These are phyloP conservation scores for Zaprionus ghesquierei DNA, from an alignment of 1,140 invertebrate genomes.

Conservation along the genomic window DNA sequence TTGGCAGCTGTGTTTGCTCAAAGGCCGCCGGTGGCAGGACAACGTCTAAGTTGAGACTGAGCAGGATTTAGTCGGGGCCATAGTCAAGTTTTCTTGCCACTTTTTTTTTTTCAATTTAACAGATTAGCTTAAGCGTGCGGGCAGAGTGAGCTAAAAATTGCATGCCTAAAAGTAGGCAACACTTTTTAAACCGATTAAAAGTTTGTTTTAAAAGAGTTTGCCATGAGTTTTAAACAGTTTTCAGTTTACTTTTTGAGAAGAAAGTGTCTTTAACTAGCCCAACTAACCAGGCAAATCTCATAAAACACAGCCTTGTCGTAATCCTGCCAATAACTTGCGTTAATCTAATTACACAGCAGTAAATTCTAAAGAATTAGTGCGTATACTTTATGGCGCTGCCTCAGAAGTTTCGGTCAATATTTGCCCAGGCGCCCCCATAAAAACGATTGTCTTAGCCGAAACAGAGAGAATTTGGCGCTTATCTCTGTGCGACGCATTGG, in stretches of 20 bases:
- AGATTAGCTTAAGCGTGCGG: constrained; percentile 1
- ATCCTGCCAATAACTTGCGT: not conserved
- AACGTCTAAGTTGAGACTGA: constrained; percentile 26
- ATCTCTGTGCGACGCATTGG: constrained; percentile 3
- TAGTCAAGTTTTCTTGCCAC: constrained; percentile 17
- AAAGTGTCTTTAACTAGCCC: too few relatives aligned
- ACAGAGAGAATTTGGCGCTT: constrained; percentile 12
- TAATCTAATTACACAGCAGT: not conserved
- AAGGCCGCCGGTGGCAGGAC: constrained; percentile 1
- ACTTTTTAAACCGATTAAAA: not conserved
- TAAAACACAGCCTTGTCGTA: not conserved
- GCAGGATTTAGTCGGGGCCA: constrained; percentile 7
- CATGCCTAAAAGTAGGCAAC: not conserved
- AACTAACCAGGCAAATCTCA: not conserved
- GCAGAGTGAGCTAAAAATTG: not conserved
- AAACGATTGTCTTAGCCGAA: constrained; percentile 24
- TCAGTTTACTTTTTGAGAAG: not conserved
- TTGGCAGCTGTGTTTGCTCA: not conserved
- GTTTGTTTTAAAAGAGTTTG: not conserved
- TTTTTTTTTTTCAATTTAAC: constrained; percentile 40
- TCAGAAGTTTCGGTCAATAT: not conserved
- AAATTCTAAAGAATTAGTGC: constrained; percentile 7
- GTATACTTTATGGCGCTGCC: not conserved
- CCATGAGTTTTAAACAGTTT: not conserved
- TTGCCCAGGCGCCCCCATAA: not conserved